Evolutionary conservation across 2,888 invertebrate species (phyloP), one percentile per base, ranked within the genome.

Genomic region (Lottia gigantea): DNA sequence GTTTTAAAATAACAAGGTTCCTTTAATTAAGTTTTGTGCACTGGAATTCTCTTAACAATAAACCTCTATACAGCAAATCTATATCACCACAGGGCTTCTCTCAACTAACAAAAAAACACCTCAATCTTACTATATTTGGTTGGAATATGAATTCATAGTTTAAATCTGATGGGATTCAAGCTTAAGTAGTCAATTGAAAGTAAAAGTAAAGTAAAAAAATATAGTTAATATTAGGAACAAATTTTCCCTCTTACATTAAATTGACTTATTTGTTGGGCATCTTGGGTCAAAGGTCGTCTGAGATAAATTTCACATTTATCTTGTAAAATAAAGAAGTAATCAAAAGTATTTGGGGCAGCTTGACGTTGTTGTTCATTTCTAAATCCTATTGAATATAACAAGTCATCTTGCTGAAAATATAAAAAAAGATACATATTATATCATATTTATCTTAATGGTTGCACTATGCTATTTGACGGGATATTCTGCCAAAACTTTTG

Each of bases 321-420:
- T 66, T 78, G 78, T 45, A 82, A 76, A 66, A 86, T 82, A 75
- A 80, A 84, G 82, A 86, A 86, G 72, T 80, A 86, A 26, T 82
- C 74, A 55, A 82, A 72, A 8, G 80, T 80, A 55, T 55, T 55
- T 15, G 23, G 19, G 12, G 23, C 12, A 55, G 55, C 11, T 23
- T 23, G 23, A 76, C 75, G 74, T 77, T 79, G 65, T 77, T 75
- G 55, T 72, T 76, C 0, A 74, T 72, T 68, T 77, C 75, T 31
- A 40, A 74, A 71, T 25, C 78, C 47, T 45, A 82, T 75, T 19
- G 74, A 72, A 71, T 79, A 82, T 62, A 76, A 49, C 14, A 82
- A 75, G 68, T 66, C 65, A 71, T 82, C 82, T 80, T 82, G 72
- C 47, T 75, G 74, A 45, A 25, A 46, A 64, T 19, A 68, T 26